Conservation (phyloP, 2,113 vertebrate species). For the Hemicordylus capensis region DNA sequence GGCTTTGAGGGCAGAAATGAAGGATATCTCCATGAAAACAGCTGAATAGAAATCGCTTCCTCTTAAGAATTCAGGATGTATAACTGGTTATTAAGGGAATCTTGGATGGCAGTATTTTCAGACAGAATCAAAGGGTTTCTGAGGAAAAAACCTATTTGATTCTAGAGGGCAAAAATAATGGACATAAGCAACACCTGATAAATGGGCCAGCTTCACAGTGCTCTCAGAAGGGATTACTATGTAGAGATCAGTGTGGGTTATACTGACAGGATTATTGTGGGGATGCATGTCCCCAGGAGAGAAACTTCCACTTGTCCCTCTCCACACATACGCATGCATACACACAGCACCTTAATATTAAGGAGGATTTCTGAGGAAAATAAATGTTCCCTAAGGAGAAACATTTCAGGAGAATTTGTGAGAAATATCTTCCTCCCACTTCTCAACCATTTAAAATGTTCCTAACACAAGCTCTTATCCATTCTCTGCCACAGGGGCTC, state of each 20-base stretch:
- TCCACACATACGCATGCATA: too few relatives aligned
- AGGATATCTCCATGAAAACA: background rate
- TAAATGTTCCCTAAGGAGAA: background rate
- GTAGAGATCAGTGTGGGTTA: background rate
- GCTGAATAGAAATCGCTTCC: background rate
- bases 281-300: background rate
- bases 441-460: background rate
- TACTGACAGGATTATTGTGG: background rate
- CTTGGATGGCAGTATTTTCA: background rate
- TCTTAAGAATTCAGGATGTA: background rate
- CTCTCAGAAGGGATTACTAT: background rate
- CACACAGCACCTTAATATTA: background rate
- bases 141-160: background rate
- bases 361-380: background rate
- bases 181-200: background rate
- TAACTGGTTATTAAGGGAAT: background rate
- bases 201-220: background rate
- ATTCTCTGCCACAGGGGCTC: background rate
- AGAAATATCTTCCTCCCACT: background rate
- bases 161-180: background rate
- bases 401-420: background rate
- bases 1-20: background rate
- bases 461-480: background rate
- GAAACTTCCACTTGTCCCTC: background rate
- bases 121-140: background rate